These are phyloP conservation scores for Cylloceria caligata DNA, from an alignment of 2,888 invertebrate species.

Conservation along the genomic window DNA sequence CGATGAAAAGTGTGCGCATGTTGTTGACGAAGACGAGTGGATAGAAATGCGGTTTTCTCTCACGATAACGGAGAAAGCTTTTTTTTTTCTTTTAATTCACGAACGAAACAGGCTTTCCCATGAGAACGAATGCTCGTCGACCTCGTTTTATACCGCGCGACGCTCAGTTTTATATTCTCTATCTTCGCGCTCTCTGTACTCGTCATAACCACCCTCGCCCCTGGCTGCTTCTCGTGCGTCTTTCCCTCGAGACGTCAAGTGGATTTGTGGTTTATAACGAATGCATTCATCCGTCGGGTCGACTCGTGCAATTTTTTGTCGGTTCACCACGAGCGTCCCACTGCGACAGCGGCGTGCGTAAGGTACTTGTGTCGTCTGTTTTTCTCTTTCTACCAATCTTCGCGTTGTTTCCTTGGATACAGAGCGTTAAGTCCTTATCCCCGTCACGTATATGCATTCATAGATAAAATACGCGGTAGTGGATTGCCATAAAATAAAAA, in stretches of 20 bases:
- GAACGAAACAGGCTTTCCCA: slow-evolving; percentile 25
- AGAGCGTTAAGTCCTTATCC: slow-evolving; percentile 4
- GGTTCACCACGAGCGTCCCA: slow-evolving; percentile 6
- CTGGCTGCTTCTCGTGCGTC: slow-evolving; percentile 17
- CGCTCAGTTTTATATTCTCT: slow-evolving; percentile 53
- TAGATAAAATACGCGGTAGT: background rate
- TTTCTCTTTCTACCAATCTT: slow-evolving; percentile 12
- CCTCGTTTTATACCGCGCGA: background rate
- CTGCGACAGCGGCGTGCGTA: background rate
- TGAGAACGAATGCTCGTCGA: slow-evolving; percentile 20
- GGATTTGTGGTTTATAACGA: slow-evolving; percentile 72
- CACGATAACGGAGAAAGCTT: slow-evolving; percentile 34
- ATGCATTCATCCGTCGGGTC: slow-evolving; percentile 68
- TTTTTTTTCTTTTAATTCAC: slow-evolving; percentile 14
- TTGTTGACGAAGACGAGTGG: slow-evolving; percentile 69
- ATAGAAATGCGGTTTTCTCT: slow-evolving; percentile 65
- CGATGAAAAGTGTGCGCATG: slow-evolving; percentile 57
- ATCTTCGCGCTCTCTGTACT: slow-evolving; percentile 15
- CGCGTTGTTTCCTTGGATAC: slow-evolving; percentile 8
- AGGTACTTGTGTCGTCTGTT: slow-evolving; percentile 9
- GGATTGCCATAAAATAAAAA: slow-evolving; percentile 20
- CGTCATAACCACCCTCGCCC: slow-evolving; percentile 17
- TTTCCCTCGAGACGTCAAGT: slow-evolving; percentile 43
- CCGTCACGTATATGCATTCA: background rate
- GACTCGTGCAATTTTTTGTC: slow-evolving; percentile 22